Evolutionary conservation across 2,113 vertebrate species (phyloP), one percentile per base, ranked within the genome.

Genomic region (Microcebus griseorufus): DNA sequence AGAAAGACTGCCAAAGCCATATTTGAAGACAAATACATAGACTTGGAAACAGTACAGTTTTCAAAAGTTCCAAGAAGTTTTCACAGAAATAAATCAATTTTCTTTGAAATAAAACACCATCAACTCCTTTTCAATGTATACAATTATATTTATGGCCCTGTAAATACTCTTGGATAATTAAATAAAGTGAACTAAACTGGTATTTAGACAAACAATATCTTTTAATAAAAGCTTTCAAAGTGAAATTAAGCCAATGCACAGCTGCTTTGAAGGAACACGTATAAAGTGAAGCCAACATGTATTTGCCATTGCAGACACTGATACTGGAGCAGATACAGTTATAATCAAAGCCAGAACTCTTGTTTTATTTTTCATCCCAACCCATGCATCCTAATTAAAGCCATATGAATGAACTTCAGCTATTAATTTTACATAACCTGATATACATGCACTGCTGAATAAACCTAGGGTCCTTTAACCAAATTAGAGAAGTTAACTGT

Each of bases 351-450:
- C 96, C 98, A 98, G 98, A 86, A 70, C 95, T 95, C 67, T 96
- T 58, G 45, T 82, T 96, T 87, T 84, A 89, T 95, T 60, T 96
- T 97, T 88, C 34, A 86, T 95, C 96, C 83, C 93, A 93, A 97
- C 98, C 92, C 96, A 96, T 0, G 2, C 9, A 89, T 98, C 98
- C 97, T 98, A 98, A 99, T 98, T 97, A 97, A 98, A 96, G 93
- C 98, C 98, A 98, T 98, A 98, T 98, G 98, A 98, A 97, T 97
- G 83, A 98, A 98, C 94, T 95, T 97, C 98, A 98, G 85, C 91
- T 97, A 98, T 98, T 98, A 98, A 98, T 98, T 99, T 99, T 98
- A 97, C 90, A 98, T 98, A 98, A 99, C 98, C 83, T 97, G 97
- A 98, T 98, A 98, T 98, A 73, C 94, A 75, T 97, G n/a, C 95